Evolutionary conservation across 2,888 invertebrate species (phyloP), one percentile per base, ranked within the genome.

Genomic region (Melipona bicolor): DNA sequence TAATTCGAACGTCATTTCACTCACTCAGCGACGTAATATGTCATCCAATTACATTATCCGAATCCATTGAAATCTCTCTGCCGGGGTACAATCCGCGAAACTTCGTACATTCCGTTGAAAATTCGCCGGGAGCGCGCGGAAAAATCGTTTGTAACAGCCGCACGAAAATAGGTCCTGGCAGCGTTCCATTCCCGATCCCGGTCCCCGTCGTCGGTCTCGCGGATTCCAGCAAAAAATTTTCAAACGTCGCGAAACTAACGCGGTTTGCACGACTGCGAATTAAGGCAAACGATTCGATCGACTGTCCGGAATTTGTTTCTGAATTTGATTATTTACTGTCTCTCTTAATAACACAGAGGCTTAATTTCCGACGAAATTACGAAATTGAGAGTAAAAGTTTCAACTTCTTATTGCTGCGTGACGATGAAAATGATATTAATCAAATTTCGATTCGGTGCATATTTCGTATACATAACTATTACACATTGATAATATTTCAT

Each of bases 211-310:
- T 19, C 3, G 24, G n/a, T 43, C 15, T n/a, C 24, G n/a, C 52
- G 9, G 32, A 56, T 24, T 43, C 49, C 27, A 27, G 11, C 21
- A 19, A 62, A 65, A 77, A 32, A 4, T 32, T 32, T 32, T 4
- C 32, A 32, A 32, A 32, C 32, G 32, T 32, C 32, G 32, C 32
- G 77, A 79, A 6, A 73, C 1, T 77, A 81, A 81, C 73, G 49
- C 64, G 59, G 73, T 80, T 77, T 83, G 83, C 77, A 77, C 65
- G 77, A 83, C 77, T 68, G 59, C 77, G 27, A 81, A 70, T 81
- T 81, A 72, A 43, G 36, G 36, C 36, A 36, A 36, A 36, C 9
- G 36, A 36, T 36, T 36, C 36, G 43, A 43, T 11, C 43, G 43
- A 43, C 11, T 2, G 9, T 36, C 36, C 9, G 36, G 36, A 9